Percentiles rank a stretch among this genome's conserved stretches.
Evolutionary conservation across 2,113 vertebrate genomes (phyloP).

Genomic region (Nannobrachium achirus): DNA sequence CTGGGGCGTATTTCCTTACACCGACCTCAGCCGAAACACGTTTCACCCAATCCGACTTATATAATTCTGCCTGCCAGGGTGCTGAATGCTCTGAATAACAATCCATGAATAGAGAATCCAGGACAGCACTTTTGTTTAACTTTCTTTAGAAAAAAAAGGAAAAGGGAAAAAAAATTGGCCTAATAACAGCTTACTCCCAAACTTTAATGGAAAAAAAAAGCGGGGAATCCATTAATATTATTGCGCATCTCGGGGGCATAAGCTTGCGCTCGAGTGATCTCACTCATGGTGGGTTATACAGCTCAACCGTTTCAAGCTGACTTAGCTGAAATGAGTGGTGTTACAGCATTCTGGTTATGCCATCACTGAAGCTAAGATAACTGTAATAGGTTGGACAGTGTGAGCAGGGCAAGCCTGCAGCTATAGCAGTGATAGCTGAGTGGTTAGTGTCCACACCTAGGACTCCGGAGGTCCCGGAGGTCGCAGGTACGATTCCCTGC

Average conservation of each 20-base stretch:
- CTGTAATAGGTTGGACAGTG: slow-evolving; percentile 16
- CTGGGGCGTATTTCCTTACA: slow-evolving; percentile 25
- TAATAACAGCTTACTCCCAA: slow-evolving; percentile 8
- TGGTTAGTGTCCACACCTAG: no score
- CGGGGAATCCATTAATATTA: slow-evolving; percentile 30
- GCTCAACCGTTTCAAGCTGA: neutral
- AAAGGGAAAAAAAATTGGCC: no score
- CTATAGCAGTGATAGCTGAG: no score
- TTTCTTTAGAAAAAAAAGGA: neutral
- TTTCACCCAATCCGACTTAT: neutral
- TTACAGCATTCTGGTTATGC: slow-evolving; percentile 25
- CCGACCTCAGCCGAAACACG: slow-evolving; percentile 23
- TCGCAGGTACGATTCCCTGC: no score
- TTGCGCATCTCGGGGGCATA: slow-evolving; percentile 36
- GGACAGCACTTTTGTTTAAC: slow-evolving; percentile 5
- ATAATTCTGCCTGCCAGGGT: slow-evolving; percentile 26
- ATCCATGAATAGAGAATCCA: slow-evolving; percentile 17
- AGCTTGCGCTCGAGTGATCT: slow-evolving; percentile 28
- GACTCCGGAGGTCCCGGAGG: no score
- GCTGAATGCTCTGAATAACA: slow-evolving; percentile 28
- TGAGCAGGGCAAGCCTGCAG: neutral
- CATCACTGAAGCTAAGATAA: neutral
- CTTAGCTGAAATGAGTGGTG: neutral
- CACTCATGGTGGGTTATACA: neutral
- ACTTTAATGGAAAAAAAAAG: slow-evolving; percentile 51